Percentiles rank a stretch among this genome's conserved stretches.
Evolutionary conservation across 2,888 invertebrate genomes (phyloP).

Genomic region (Timema cristinae): DNA sequence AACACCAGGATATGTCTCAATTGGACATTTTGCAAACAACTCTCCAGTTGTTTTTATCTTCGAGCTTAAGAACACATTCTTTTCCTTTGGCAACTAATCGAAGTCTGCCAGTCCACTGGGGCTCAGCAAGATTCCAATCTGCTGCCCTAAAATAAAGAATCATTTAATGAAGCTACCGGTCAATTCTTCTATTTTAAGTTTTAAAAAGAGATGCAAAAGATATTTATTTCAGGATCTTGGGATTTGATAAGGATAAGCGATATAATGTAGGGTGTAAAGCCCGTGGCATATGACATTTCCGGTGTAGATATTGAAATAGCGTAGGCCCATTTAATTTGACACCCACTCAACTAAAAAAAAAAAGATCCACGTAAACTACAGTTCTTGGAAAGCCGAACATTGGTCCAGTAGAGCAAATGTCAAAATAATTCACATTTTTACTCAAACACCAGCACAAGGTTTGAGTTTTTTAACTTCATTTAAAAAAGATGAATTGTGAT

Average conservation of each 20-base stretch:
- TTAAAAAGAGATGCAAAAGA: too few relatives aligned
- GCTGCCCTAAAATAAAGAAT: slow-evolving; percentile 70
- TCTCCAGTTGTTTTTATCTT: slow-evolving; percentile 92
- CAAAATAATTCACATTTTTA: not conserved
- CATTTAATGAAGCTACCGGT: too few relatives aligned
- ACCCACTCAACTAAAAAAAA: not conserved
- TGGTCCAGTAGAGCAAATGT: slow-evolving; percentile 10
- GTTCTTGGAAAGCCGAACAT: not conserved
- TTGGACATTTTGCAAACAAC: slow-evolving; percentile 94
- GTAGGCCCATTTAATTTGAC: not conserved
- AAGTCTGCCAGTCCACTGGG: slow-evolving; percentile 98
- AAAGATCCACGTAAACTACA: not conserved
- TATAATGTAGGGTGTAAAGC: not conserved
- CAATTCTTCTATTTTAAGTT: too few relatives aligned
- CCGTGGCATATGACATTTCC: too few relatives aligned
- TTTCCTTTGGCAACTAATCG: slow-evolving; percentile 85
- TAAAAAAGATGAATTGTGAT: slow-evolving; percentile 21
- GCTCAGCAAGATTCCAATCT: slow-evolving; percentile 97
- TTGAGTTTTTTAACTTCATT: slow-evolving; percentile 12
- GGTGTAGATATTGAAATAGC: too few relatives aligned
- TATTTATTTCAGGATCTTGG: too few relatives aligned
- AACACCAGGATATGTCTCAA: slow-evolving; percentile 91
- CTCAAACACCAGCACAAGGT: not conserved
- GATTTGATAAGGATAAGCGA: not conserved
- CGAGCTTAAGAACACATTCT: slow-evolving; percentile 84